Evolutionary conservation across 2,113 vertebrate genomes (phyloP).

Genomic region (Bufo bufo): DNA sequence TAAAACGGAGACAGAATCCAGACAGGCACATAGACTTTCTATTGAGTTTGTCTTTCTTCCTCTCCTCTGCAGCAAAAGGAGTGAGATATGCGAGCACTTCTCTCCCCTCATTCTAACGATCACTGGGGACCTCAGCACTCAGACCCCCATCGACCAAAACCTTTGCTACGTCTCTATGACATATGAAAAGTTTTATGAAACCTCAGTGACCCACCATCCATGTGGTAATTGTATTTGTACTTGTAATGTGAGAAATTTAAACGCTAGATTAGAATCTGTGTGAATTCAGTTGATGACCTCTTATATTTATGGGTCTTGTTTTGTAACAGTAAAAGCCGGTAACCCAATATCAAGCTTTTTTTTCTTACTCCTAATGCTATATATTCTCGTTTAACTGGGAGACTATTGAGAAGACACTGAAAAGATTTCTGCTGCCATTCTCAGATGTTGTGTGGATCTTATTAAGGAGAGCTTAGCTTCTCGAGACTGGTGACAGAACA

Average conservation of each 20-base stretch:
- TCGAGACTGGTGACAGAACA: conserved; percentile 11
- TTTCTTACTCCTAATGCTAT: background rate
- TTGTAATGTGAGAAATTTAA: background rate
- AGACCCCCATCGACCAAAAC: too few species aligned
- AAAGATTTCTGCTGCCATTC: background rate
- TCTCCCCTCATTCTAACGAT: too few species aligned
- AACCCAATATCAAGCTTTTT: background rate
- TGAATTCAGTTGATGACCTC: background rate
- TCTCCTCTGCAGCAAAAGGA: too few species aligned
- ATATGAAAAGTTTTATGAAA: too few species aligned
- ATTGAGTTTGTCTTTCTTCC: too few species aligned
- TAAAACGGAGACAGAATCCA: too few species aligned
- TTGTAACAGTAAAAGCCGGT: background rate
- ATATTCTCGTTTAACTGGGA: background rate
- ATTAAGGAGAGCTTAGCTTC: conserved; percentile 29
- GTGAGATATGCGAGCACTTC: too few species aligned
- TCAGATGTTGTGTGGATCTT: background rate
- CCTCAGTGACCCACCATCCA: too few species aligned
- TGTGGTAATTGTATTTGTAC: too few species aligned
- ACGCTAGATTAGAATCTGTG: background rate
- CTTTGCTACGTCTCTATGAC: too few species aligned
- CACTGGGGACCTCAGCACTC: too few species aligned
- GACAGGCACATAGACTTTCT: too few species aligned
- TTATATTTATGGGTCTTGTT: background rate
- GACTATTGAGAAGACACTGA: background rate